A percentile compares a stretch with the other conserved stretches of the same genome.
These are phyloP conservation scores for Pseudolycoriella hygida DNA, from an alignment of 2,888 invertebrate genomes.

Conservation along the genomic window DNA sequence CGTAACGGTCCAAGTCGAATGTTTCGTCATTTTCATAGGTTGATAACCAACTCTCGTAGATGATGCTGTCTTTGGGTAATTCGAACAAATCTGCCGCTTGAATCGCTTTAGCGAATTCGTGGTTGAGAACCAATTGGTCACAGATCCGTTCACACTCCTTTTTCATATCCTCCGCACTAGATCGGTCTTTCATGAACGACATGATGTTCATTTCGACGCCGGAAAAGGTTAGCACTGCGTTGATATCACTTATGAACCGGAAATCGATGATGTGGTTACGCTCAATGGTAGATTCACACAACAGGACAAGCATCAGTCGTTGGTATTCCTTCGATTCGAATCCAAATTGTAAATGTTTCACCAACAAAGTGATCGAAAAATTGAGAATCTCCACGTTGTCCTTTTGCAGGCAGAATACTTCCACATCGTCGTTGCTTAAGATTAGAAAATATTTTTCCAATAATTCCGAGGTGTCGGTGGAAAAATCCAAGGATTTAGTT, in stretches of 20 bases:
- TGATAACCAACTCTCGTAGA: constrained; percentile 32
- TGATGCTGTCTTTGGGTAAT: constrained; percentile 29
- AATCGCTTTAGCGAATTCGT: constrained; percentile 34
- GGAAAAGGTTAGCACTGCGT: background rate
- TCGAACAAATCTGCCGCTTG: constrained; percentile 30
- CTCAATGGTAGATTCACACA: constrained; percentile 30
- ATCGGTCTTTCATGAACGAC: background rate
- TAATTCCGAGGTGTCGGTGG: constrained; percentile 27
- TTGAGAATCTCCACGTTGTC: constrained; percentile 30
- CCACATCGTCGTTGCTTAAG: constrained; percentile 21
- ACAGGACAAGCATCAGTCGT: constrained; percentile 39
- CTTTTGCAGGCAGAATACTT: constrained; percentile 30
- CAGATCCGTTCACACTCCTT: constrained; percentile 32
- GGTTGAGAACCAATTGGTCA: constrained; percentile 26
- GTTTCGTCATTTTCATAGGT: constrained; percentile 29
- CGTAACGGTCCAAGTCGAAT: constrained; percentile 39
- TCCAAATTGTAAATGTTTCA: constrained; percentile 38
- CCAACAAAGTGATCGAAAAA: constrained; percentile 38
- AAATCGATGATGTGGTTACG: constrained; percentile 34
- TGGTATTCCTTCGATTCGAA: constrained; percentile 46
- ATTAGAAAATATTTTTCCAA: constrained; percentile 22
- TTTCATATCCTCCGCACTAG: constrained; percentile 16
- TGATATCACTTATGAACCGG: constrained; percentile 10
- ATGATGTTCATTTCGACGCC: background rate
- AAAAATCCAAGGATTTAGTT: constrained; percentile 32